Evolutionary conservation across 2,888 invertebrate species (phyloP), one percentile per base, ranked within the genome.

Genomic region (Leptodirus hochenwartii): DNA sequence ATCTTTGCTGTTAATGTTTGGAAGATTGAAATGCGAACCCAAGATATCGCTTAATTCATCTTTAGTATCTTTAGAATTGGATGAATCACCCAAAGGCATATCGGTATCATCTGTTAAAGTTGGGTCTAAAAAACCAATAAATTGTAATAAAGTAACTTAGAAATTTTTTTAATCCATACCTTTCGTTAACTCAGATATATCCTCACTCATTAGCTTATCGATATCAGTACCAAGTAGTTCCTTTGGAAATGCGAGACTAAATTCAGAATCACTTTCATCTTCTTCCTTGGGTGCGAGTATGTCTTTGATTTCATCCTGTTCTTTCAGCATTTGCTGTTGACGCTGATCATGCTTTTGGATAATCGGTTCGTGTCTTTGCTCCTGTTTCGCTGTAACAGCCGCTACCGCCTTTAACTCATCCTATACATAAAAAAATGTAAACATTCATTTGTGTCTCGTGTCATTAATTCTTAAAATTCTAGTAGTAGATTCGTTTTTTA

Each of bases 1-100:
- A 43, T 87, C 87, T 51, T 82, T 82, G 47, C 79, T 74, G 53
- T 87, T 85, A 68, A 88, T 87, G 43, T 81, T 82, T 2, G 82
- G 78, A 33, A 84, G 51, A 47, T 71, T 79, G 41, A 81, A 73
- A 46, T 70, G 65, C n/a, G 68, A 62, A 41, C 68, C 66, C 25
- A 74, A 54, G 41, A 74, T 69, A 48, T 74, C 73, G 29, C 64
- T 65, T 16, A 74, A 51, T 50, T 72, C 72, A 52, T 80, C 79
- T 54, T 80, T 80, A 33, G 68, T 67, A 24, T 70, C 57, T 35
- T 62, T 62, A 5, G 61, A 55, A 31, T 56, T 51, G 37, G 55
- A 59, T 24, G 50, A 43, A 36, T 41, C 49, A 28, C 44, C 46
- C 3, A 36, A 29, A 34, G 54, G 42, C 5, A 49, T 47, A 36